Evolutionary conservation across 2,113 vertebrate genomes (phyloP).

Genomic region (Telmatochromis brichardi): DNA sequence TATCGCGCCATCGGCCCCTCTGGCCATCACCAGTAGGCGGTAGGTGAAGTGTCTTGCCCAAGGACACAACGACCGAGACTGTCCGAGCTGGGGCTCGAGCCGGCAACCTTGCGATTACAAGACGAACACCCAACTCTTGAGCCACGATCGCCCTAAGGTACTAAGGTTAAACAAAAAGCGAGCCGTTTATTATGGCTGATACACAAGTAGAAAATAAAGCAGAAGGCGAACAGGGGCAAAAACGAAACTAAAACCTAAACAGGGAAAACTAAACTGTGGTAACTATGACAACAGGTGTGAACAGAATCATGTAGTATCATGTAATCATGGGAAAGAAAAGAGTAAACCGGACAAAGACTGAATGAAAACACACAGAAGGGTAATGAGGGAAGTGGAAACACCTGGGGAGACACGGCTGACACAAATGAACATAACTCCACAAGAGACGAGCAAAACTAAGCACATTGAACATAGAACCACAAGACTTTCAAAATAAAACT

Average conservation of each 20-base stretch:
- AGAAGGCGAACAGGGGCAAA: background rate
- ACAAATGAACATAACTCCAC: background rate
- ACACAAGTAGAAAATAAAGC: background rate
- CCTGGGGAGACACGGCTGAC: background rate
- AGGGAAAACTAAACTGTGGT: background rate
- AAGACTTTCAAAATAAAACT: background rate
- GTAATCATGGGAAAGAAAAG: background rate
- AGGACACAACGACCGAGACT: background rate
- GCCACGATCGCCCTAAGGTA: background rate
- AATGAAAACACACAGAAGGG: background rate
- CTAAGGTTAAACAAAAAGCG: background rate
- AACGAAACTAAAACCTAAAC: background rate
- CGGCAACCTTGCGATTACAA: accelerated
- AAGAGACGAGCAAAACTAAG: background rate
- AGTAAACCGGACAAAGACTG: background rate
- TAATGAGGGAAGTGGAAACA: background rate
- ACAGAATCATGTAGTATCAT: background rate
- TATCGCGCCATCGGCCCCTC: accelerated
- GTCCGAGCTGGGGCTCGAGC: accelerated
- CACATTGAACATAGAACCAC: background rate
- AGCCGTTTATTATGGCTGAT: background rate
- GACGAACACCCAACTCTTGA: accelerated
- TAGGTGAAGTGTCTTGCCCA: background rate
- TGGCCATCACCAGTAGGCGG: accelerated
- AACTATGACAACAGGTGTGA: accelerated